Percentiles rank a stretch among this genome's conserved stretches.
Evolutionary conservation across 2,797 vertebrate species (phyloP).

Genomic region (Brachyrhaphis roseni): DNA sequence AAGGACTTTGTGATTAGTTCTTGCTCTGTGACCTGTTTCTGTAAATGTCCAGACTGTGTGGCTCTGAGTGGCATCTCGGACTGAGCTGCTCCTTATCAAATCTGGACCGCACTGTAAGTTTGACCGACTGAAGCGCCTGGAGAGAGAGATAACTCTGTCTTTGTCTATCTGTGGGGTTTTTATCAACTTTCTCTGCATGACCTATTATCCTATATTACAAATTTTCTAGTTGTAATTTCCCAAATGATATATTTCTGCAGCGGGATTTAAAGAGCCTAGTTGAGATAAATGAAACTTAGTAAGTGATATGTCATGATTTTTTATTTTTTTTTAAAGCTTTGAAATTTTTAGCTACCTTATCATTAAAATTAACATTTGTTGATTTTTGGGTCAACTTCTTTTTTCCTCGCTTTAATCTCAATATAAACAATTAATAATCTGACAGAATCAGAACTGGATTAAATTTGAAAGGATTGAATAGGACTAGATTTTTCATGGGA

Average conservation of each 20-base stretch:
- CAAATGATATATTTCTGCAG: neutral
- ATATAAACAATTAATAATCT: neutral
- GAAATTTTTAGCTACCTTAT: neutral
- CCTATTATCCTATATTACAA: neutral
- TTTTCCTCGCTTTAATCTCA: neutral
- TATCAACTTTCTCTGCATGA: neutral
- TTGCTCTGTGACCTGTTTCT: constrained; percentile 35
- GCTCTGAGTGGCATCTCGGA: constrained; percentile 25
- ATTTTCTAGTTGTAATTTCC: neutral
- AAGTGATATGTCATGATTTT: neutral
- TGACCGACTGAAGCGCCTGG: constrained; percentile 14
- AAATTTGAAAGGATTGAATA: neutral
- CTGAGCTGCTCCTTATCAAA: constrained; percentile 15
- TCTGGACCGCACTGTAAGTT: neutral
- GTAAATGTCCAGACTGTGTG: constrained; percentile 32
- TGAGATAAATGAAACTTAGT: neutral
- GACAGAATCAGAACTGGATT: neutral
- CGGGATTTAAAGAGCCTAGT: neutral
- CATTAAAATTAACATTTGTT: neutral
- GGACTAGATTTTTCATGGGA: neutral
- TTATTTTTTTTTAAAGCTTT: neutral
- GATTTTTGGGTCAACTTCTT: neutral
- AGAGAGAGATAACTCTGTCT: constrained; percentile 3
- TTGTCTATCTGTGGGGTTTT: neutral
- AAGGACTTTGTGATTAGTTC: constrained; percentile 59